Conservation (phyloP, 1,140 invertebrate genomes). For the Aphidius ervi region DNA sequence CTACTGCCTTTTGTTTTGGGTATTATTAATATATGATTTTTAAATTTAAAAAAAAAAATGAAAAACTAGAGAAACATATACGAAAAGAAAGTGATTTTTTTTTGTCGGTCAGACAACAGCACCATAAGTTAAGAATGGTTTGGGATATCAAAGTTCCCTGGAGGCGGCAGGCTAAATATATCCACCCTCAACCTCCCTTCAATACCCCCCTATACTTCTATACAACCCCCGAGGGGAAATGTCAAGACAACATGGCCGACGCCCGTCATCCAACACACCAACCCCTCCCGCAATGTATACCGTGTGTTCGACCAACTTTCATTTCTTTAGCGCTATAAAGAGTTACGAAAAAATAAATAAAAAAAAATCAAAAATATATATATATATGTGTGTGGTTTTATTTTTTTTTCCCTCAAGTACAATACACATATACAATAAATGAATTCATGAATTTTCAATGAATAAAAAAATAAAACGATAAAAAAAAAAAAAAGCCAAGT, state of each 20-base stretch:
- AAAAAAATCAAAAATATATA: constrained; percentile 10
- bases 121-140: constrained; percentile 24
- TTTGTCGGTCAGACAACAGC: constrained; percentile 11
- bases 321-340: neutral
- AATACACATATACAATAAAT: too few relatives aligned
- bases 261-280: constrained; percentile 49
- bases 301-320: constrained; percentile 42
- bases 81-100: constrained; percentile 34
- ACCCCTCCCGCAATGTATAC: constrained; percentile 40
- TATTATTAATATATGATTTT: too few relatives aligned
- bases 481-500: constrained; percentile 3
- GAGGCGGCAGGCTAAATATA: constrained; percentile 55
- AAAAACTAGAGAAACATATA: too few relatives aligned
- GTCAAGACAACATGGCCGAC: constrained; percentile 56
- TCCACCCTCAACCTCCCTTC: constrained; percentile 38
- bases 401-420: neutral
- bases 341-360: constrained; percentile 3
- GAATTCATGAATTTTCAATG: constrained; percentile 10
- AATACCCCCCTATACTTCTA: neutral
- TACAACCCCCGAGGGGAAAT: constrained; percentile 51
- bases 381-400: neutral
- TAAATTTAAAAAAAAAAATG: too few relatives aligned
- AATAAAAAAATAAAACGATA: neutral
- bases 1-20: too few relatives aligned
- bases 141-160: constrained; percentile 45